Evolutionary conservation across 2,797 vertebrate species (phyloP), one percentile per base, ranked within the genome.

Genomic region (Bradypus variegatus): DNA sequence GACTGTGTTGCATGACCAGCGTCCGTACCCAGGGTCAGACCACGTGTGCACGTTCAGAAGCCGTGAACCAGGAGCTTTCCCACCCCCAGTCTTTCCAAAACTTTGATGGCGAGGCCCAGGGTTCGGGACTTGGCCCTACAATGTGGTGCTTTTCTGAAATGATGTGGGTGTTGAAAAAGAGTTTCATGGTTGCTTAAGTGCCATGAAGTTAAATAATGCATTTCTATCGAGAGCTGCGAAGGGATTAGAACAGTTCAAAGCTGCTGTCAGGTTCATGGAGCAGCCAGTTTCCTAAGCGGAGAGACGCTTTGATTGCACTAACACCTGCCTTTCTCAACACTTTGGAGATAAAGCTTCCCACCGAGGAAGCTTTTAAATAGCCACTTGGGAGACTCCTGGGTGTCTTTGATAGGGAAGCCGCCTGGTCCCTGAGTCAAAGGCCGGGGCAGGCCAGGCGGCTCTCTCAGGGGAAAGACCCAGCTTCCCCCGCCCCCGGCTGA

Each of bases 21-120:
- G 14, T 31, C 12, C 25, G n/a, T 36, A 11, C 6, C 75, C 4
- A 9, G 12, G 19, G 8, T 7, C 3, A 13, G 31, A 27, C 14
- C 8, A 2, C 58, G 8, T 1, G 10, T 6, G 2, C 9, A 33
- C 23, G 25, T 29, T 62, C 6, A 25, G 10, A n/a, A 6, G 11
- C 31, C 19, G 41, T 2, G 18, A 9, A 31, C 33, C 38, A 5
- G 41, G 9, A 38, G 53, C 9, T 3, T 6, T n/a, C 67, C 8
- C 6, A 2, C 14, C 2, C n/a, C 14, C 0, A 1, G 1, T 4
- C n/a, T 13, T 8, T 25, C 19, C 0, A 8, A 50, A 13, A 7
- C 41, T 62, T 50, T 31, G 14, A 58, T 1, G 6, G 41, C 29
- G 50, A 1, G 73, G 29, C 25, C 23, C 12, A 8, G 3, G 69